Conservation (phyloP, 2,888 invertebrate species). For the Sarcophaga caerulescens region DNA sequence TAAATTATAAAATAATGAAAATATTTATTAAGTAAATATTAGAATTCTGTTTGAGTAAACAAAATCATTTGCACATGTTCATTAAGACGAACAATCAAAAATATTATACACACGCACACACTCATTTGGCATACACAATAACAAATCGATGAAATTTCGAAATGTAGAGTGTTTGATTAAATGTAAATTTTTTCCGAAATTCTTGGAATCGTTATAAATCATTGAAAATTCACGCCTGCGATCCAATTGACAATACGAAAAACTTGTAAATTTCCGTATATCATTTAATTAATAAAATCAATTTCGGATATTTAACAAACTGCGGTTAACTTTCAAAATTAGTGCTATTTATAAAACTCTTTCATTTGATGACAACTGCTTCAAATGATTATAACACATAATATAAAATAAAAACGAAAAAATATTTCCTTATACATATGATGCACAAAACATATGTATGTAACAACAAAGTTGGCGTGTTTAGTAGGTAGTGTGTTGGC, state of each 20-base stretch:
- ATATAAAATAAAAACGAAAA: neutral
- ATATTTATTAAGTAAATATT: slow-evolving; percentile 21
- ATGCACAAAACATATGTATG: neutral
- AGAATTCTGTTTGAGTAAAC: slow-evolving; percentile 10
- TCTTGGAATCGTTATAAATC: slow-evolving; percentile 11
- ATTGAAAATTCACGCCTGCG: slow-evolving; percentile 14
- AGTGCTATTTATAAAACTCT: neutral
- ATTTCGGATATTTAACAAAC: neutral
- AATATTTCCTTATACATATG: neutral
- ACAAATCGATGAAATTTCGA: neutral
- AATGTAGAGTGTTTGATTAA: neutral
- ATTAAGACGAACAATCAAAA: neutral
- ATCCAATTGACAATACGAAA: slow-evolving; percentile 1
- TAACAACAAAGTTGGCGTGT: neutral
- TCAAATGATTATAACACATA: too few species aligned
- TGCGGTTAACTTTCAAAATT: neutral
- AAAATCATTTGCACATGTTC: slow-evolving; percentile 28
- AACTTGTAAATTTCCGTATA: slow-evolving; percentile 19
- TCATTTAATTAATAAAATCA: slow-evolving; percentile 18
- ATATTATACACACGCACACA: neutral
- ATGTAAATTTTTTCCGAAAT: neutral
- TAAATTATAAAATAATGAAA: neutral
- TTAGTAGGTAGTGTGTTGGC: too few species aligned
- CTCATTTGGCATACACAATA: neutral
- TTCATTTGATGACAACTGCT: too few species aligned